Percentiles rank a stretch among this genome's conserved stretches.
Conservation (phyloP, 2,797 vertebrate species). For the Mallotus villosus region DNA sequence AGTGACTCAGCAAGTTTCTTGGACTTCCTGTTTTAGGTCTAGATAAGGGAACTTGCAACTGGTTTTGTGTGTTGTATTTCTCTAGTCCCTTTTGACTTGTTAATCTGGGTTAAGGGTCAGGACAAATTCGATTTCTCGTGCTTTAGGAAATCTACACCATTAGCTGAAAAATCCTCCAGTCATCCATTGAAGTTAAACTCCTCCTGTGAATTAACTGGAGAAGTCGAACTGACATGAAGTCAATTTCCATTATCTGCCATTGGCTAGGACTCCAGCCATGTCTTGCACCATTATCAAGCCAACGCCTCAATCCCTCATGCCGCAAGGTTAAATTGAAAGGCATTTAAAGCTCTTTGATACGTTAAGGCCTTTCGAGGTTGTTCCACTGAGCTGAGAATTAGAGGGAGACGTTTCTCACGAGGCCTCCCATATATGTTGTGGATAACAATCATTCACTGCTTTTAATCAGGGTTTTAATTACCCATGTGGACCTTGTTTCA, state of each 20-base stretch:
- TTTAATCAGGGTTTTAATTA: constrained; percentile 61
- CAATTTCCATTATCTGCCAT: constrained; percentile 49
- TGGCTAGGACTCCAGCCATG: constrained; percentile 28
- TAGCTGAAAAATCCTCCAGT: constrained; percentile 35
- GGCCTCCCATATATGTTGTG: constrained; percentile 34
- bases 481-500: constrained; percentile 52
- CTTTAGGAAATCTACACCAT: constrained; percentile 37
- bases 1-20: constrained; percentile 31
- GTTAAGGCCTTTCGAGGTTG: constrained; percentile 43
- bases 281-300: constrained; percentile 43
- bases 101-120: constrained; percentile 27
- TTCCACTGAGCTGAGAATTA: constrained; percentile 57
- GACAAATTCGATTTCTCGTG: constrained; percentile 41
- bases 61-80: constrained; percentile 8
- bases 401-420: constrained; percentile 46
- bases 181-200: constrained; percentile 48
- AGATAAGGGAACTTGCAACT: not conserved
- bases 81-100: constrained; percentile 21
- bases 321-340: constrained; percentile 63
- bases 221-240: constrained; percentile 46
- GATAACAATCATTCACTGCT: constrained; percentile 51
- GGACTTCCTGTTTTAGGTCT: constrained; percentile 34
- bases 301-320: constrained; percentile 42
- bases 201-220: constrained; percentile 32
- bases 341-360: constrained; percentile 53